These are phyloP conservation scores for Oceanodroma leucorhoa DNA, from an alignment of 2,797 vertebrate genomes.

Conservation along the genomic window DNA sequence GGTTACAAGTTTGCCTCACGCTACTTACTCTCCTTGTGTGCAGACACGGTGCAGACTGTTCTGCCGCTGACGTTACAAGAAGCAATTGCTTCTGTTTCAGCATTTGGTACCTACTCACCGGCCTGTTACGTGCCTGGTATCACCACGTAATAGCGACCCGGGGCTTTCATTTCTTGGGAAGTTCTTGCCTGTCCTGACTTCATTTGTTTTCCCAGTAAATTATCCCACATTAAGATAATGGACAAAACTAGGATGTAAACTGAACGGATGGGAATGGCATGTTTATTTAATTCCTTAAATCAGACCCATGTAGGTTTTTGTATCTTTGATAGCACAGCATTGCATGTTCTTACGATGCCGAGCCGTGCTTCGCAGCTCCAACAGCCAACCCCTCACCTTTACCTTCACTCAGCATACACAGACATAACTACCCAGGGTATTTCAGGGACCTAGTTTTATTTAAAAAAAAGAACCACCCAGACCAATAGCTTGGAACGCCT, in stretches of 20 bases:
- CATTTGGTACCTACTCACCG: rapidly evolving
- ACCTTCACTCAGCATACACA: not conserved
- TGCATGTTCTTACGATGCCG: rapidly evolving
- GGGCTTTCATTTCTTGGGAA: not conserved
- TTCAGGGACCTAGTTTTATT: not conserved
- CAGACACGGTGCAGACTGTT: rapidly evolving
- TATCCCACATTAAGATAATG: rapidly evolving
- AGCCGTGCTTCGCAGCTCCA: not conserved
- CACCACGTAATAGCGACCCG: rapidly evolving
- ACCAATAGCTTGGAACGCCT: rapidly evolving
- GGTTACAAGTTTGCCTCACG: no score
- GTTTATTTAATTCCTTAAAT: not conserved
- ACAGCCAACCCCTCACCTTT: no score
- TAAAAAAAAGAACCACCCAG: not conserved
- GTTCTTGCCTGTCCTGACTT: not conserved
- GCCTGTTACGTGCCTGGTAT: rapidly evolving
- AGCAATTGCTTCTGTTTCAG: rapidly evolving
- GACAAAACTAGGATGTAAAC: not conserved
- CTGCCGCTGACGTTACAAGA: rapidly evolving
- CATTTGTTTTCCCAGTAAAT: not conserved
- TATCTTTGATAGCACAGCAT: rapidly evolving
- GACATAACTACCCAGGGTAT: not conserved
- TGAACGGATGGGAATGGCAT: not conserved
- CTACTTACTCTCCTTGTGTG: rapidly evolving
- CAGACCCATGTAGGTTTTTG: rapidly evolving